Evolutionary conservation across 1,140 invertebrate species (phyloP).

Genomic region (Agraylea sexmaculata): DNA sequence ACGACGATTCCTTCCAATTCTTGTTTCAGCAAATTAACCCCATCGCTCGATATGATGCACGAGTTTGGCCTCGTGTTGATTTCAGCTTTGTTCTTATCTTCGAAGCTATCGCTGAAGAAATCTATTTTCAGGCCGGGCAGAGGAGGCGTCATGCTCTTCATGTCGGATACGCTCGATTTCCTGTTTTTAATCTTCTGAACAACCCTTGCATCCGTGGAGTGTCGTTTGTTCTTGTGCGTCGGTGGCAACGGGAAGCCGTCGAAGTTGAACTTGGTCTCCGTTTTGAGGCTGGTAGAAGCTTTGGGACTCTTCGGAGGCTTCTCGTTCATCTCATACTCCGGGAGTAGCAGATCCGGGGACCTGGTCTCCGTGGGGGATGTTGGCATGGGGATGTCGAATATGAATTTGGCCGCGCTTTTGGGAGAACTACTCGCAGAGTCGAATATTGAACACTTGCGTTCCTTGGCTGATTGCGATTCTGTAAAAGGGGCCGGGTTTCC

Average conservation of each 20-base stretch:
- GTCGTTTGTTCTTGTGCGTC: slow-evolving; percentile 12
- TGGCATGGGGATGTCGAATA: slow-evolving; percentile 36
- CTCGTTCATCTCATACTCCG: slow-evolving; percentile 23
- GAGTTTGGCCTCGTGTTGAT: slow-evolving; percentile 12
- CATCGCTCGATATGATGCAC: slow-evolving; percentile 15
- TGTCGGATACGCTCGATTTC: slow-evolving; percentile 23
- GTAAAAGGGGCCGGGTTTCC: slow-evolving; percentile 30
- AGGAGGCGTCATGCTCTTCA: slow-evolving; percentile 38
- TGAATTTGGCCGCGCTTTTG: slow-evolving; percentile 31
- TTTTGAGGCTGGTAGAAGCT: slow-evolving; percentile 29
- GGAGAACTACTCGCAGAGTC: slow-evolving; percentile 26
- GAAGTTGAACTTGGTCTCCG: slow-evolving; percentile 41
- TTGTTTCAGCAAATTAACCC: slow-evolving; percentile 26
- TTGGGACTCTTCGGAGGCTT: slow-evolving; percentile 38
- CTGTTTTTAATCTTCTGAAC: slow-evolving; percentile 17
- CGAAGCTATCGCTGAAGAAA: slow-evolving; percentile 41
- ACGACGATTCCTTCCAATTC: slow-evolving; percentile 19
- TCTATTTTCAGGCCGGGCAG: slow-evolving; percentile 46
- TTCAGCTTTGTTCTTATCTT: slow-evolving; percentile 16
- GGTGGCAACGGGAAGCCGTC: slow-evolving; percentile 25
- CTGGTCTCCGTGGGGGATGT: slow-evolving; percentile 28
- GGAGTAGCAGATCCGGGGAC: slow-evolving; percentile 13
- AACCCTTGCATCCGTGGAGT: slow-evolving; percentile 15
- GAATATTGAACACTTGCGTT: slow-evolving; percentile 24
- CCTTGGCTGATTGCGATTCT: slow-evolving; percentile 36